These are phyloP conservation scores for Pseudomyrmex gracilis DNA, from an alignment of 1,140 invertebrate genomes.

Conservation along the genomic window DNA sequence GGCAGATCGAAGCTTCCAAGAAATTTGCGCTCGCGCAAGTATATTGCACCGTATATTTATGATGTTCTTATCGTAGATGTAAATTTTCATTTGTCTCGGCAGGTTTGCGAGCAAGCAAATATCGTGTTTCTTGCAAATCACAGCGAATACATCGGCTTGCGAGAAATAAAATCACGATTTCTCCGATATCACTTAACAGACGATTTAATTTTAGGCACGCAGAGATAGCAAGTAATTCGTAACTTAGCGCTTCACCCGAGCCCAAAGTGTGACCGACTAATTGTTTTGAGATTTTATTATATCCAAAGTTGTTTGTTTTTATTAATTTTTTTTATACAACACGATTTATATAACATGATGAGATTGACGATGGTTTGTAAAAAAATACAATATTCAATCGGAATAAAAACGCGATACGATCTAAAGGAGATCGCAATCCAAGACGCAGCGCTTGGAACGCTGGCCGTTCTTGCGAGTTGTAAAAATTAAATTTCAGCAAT, in stretches of 20 bases:
- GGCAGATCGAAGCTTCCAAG: constrained; percentile 35
- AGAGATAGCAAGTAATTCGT: background rate
- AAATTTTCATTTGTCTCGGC: constrained; percentile 66
- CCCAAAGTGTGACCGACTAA: constrained; percentile 20
- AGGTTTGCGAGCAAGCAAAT: constrained; percentile 55
- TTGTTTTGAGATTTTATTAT: constrained; percentile 27
- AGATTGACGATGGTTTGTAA: background rate
- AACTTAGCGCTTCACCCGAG: constrained; percentile 19
- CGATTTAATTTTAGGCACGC: background rate
- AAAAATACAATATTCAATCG: background rate
- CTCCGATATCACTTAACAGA: background rate
- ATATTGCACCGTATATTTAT: constrained; percentile 57
- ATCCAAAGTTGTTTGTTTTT: too few relatives aligned
- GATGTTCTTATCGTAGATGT: constrained; percentile 63
- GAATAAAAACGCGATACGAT: background rate
- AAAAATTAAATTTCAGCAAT: constrained; percentile 83
- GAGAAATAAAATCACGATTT: constrained; percentile 12
- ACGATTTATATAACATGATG: too few relatives aligned
- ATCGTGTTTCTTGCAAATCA: constrained; percentile 64
- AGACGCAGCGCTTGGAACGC: background rate
- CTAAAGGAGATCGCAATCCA: background rate
- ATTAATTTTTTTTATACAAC: too few relatives aligned
- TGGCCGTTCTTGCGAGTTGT: background rate
- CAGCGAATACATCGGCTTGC: background rate
- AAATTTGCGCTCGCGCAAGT: constrained; percentile 14